Conservation (phyloP, 2,797 vertebrate species). For the Clangula hyemalis region DNA sequence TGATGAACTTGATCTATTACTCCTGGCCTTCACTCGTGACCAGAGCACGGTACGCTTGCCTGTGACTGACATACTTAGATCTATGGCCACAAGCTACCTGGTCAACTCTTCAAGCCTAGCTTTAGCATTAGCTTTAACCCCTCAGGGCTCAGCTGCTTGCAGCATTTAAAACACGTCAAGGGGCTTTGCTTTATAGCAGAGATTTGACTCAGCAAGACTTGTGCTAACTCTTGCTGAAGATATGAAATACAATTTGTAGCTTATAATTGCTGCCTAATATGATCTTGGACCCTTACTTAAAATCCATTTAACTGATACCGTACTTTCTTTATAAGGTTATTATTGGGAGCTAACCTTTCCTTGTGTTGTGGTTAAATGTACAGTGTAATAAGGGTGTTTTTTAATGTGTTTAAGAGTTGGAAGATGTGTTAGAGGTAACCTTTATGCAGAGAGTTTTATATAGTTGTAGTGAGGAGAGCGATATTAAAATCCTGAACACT, state of each 20-base stretch:
- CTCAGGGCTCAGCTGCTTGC: constrained; percentile 19
- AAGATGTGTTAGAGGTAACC: constrained; percentile 58
- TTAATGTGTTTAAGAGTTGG: constrained; percentile 62
- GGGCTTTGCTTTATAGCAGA: constrained; percentile 41
- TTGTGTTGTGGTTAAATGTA: constrained; percentile 61
- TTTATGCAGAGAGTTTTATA: constrained; percentile 65
- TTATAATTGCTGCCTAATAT: constrained; percentile 71
- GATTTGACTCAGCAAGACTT: constrained; percentile 65
- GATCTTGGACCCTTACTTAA: constrained; percentile 72
- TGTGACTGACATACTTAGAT: background rate
- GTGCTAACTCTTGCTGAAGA: constrained; percentile 51
- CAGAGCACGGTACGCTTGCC: background rate
- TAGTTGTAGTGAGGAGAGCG: constrained; percentile 40
- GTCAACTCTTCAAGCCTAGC: constrained; percentile 41
- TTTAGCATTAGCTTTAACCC: constrained; percentile 57
- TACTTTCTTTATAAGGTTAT: constrained; percentile 65
- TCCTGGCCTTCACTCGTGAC: background rate
- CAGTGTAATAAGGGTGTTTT: constrained; percentile 52
- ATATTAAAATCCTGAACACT: constrained; percentile 48
- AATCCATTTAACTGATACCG: constrained; percentile 73
- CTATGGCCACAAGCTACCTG: background rate
- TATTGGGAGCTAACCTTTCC: constrained; percentile 64
- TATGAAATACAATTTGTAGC: constrained; percentile 70
- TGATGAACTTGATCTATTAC: constrained; percentile 19
- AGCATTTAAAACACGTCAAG: constrained; percentile 23